Conservation (phyloP, 2,888 invertebrate genomes). For the Anoncus sp. region DNA sequence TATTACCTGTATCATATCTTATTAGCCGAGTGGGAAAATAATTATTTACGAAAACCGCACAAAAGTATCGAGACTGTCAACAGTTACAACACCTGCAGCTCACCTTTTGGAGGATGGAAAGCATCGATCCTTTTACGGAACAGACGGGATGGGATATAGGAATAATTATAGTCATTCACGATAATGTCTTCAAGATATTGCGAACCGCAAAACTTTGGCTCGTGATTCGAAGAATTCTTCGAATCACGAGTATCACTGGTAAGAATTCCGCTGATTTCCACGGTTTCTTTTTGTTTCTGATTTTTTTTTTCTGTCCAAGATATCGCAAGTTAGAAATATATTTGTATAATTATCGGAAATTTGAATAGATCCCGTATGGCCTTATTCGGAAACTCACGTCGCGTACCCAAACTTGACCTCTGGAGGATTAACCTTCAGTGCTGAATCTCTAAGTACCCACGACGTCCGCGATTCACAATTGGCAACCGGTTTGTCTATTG, state of each 20-base stretch:
- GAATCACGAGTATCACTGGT: conserved; percentile 2
- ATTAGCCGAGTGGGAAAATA: conserved; percentile 60
- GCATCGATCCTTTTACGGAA: conserved; percentile 13
- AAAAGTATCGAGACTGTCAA: conserved; percentile 17
- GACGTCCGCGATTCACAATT: background rate
- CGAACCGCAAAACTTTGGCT: conserved; percentile 14
- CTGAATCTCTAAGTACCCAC: background rate
- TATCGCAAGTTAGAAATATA: background rate
- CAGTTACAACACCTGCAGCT: background rate
- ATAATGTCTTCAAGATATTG: conserved; percentile 21
- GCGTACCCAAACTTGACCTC: background rate
- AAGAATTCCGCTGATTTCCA: background rate
- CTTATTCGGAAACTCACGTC: background rate
- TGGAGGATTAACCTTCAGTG: background rate
- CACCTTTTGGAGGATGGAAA: conserved; percentile 64
- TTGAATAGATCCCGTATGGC: background rate
- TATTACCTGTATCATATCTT: background rate
- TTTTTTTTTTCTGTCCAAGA: background rate
- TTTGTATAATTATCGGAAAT: background rate
- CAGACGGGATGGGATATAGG: background rate
- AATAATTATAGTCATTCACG: conserved; percentile 17
- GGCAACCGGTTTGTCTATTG: too few relatives aligned
- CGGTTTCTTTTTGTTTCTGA: background rate
- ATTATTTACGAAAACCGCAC: conserved; percentile 66
- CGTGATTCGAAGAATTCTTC: background rate